phyloP scores from a whole-genome alignment of 2,888 invertebrate genomes.

The Ophioninae sp. region DNA sequence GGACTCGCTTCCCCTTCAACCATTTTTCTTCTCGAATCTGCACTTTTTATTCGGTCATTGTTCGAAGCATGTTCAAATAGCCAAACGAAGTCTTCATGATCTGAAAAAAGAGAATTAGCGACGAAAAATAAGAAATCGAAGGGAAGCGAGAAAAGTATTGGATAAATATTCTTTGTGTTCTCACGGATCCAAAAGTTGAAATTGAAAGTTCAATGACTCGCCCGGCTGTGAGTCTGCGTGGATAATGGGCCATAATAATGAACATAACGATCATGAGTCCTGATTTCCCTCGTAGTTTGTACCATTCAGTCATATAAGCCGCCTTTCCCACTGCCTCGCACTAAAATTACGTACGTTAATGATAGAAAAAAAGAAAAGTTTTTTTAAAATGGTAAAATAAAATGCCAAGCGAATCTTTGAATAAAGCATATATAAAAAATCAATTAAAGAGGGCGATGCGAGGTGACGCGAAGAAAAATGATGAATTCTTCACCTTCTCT shows the following conservation, averaged over 20 bases:
- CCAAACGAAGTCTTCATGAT: slow-evolving; percentile 57
- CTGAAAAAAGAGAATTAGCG: slow-evolving; percentile 44
- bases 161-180: background rate
- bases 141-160: background rate
- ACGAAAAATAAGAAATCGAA: slow-evolving; percentile 1
- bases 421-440: background rate
- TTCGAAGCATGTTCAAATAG: slow-evolving; percentile 61
- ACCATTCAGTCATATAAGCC: slow-evolving; percentile 65
- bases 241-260: slow-evolving; percentile 51
- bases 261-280: slow-evolving; percentile 47
- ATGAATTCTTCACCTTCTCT: slow-evolving; percentile 69
- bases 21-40: background rate
- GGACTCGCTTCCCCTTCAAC: background rate
- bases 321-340: slow-evolving; percentile 67
- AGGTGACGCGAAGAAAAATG: background rate
- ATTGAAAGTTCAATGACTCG: slow-evolving; percentile 65
- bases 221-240: no score
- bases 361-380: background rate
- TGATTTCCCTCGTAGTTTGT: slow-evolving; percentile 54
- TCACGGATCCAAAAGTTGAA: slow-evolving; percentile 60
- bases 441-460: background rate
- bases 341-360: slow-evolving; percentile 54
- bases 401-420: background rate
- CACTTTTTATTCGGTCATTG: slow-evolving; percentile 33
- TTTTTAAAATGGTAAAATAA: background rate